phyloP scores from a whole-genome alignment of 2,113 vertebrate species.

The Oceanites oceanicus region DNA sequence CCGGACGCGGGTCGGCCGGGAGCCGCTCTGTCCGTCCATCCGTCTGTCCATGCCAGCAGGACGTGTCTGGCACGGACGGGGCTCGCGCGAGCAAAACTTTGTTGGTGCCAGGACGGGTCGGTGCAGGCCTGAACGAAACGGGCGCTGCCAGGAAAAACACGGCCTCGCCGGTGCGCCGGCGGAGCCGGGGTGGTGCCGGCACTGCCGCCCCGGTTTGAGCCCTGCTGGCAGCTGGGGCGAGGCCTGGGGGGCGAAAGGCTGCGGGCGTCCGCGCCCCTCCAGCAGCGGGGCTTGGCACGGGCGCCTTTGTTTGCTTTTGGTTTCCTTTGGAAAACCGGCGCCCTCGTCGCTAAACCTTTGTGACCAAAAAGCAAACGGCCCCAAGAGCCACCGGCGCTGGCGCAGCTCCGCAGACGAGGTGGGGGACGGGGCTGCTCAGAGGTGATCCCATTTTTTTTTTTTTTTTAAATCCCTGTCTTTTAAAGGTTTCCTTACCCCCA shows the following conservation, averaged over 20 bases:
- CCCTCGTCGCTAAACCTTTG: background rate
- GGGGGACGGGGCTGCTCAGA: background rate
- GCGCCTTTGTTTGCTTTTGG: conserved; percentile 5
- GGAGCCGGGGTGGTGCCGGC: background rate
- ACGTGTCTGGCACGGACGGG: background rate
- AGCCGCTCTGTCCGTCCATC: background rate
- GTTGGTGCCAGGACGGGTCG: background rate
- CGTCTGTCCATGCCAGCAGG: background rate
- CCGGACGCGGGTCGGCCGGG: accelerated
- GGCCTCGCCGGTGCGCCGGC: background rate
- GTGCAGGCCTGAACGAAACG: background rate
- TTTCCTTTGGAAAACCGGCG: background rate
- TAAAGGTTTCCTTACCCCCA: background rate
- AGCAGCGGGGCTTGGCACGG: background rate
- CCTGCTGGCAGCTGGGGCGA: background rate
- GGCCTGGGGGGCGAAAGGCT: background rate
- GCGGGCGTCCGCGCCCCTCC: background rate
- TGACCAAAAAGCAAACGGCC: background rate
- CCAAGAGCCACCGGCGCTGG: accelerated
- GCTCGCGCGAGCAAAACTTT: background rate
- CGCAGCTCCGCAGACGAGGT: background rate
- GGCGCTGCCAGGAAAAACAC: background rate
- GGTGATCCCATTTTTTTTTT: background rate
- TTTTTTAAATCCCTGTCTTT: too few species aligned
- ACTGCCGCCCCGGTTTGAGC: background rate